Conservation (phyloP, 2,888 invertebrate species). For the Drosophila meridiana region DNA sequence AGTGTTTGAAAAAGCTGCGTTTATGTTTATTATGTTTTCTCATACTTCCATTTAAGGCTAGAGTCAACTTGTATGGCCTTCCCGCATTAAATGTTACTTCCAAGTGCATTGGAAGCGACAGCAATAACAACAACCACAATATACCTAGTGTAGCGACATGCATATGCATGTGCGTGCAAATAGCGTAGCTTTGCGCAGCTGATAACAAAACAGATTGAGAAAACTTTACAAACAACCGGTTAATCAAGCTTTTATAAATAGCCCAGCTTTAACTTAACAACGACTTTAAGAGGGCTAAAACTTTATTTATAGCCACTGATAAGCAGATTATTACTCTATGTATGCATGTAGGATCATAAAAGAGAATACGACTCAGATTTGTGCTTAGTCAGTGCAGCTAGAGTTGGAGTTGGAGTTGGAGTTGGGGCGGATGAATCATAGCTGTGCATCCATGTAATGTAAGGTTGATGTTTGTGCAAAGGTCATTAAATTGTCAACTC, state of each 20-base stretch:
- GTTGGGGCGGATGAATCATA: constrained; percentile 37
- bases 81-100: neutral
- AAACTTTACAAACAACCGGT: constrained; percentile 40
- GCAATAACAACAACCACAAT: neutral
- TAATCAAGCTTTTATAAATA: constrained; percentile 34
- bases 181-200: constrained; percentile 10
- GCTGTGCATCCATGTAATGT: constrained; percentile 10
- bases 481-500: constrained; percentile 32
- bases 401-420: neutral
- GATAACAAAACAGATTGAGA: constrained; percentile 44
- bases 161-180: constrained; percentile 3
- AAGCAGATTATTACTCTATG: constrained; percentile 5
- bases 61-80: constrained; percentile 22
- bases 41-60: constrained; percentile 24
- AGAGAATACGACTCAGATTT: neutral
- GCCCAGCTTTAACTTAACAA: neutral
- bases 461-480: neutral
- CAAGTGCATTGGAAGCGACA: constrained; percentile 6
- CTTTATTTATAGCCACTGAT: constrained; percentile 30
- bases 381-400: constrained; percentile 38
- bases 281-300: neutral
- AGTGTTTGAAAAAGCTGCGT: constrained; percentile 23
- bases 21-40: constrained; percentile 22
- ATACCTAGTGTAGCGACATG: neutral
- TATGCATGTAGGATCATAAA: constrained; percentile 2